Percentiles rank a stretch among this genome's conserved stretches.
These are phyloP conservation scores for Eptatretus burgeri DNA, from an alignment of 2,113 vertebrate genomes.

Conservation along the genomic window DNA sequence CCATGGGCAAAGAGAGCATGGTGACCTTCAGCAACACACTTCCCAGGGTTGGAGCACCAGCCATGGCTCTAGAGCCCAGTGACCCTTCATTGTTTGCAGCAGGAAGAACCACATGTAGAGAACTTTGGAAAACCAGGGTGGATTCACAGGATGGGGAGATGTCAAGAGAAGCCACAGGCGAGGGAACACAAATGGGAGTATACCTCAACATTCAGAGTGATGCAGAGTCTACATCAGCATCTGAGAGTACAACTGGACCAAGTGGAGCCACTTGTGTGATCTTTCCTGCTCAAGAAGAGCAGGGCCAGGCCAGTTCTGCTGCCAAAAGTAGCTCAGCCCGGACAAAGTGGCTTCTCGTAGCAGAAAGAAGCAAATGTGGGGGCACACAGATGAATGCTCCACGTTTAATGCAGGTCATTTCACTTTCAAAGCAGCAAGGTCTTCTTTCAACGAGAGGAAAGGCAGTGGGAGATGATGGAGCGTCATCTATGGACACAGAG, in stretches of 20 bases:
- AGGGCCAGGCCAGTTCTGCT: conserved; percentile 32
- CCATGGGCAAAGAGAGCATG: conserved; percentile 64
- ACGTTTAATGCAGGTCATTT: conserved; percentile 74
- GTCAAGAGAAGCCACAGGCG: conserved; percentile 41
- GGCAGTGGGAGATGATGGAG: conserved; percentile 6
- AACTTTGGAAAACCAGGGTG: background rate
- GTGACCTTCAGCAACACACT: conserved; percentile 86
- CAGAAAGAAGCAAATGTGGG: conserved; percentile 34
- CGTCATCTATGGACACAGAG: too few relatives aligned
- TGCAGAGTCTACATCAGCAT: conserved; percentile 27
- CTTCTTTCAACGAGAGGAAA: conserved; percentile 62
- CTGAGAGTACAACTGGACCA: background rate
- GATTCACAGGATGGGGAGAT: conserved; percentile 18
- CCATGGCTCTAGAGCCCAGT: conserved; percentile 31
- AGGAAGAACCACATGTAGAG: conserved; percentile 43
- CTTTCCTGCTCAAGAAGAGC: background rate
- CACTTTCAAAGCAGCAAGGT: conserved; percentile 88
- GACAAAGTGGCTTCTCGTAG: conserved; percentile 62
- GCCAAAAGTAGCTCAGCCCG: conserved; percentile 35
- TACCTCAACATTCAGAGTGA: conserved; percentile 56
- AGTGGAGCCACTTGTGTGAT: too few relatives aligned
- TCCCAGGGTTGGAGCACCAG: conserved; percentile 37
- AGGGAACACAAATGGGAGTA: conserved; percentile 16
- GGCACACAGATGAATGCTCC: conserved; percentile 48
- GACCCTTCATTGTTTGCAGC: conserved; percentile 50